Evolutionary conservation across 2,888 invertebrate species (phyloP), one percentile per base, ranked within the genome.

Genomic region (Oeneis ivallda): DNA sequence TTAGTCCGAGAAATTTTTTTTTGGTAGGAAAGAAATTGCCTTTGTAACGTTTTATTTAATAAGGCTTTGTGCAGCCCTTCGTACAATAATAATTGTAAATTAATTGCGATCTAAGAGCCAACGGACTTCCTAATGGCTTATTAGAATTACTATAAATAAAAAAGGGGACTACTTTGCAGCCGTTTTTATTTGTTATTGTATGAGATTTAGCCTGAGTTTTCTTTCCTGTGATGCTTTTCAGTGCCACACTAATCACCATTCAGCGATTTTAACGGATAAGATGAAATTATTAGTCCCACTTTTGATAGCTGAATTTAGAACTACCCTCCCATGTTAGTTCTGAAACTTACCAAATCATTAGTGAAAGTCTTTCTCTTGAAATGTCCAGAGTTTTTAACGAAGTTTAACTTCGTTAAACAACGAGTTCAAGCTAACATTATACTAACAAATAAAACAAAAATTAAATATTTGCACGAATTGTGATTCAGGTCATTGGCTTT

Each of bases 81-180:
- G 84, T 85, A 85, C 52, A 82, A 83, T 89, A 82, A 83, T 89
- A 89, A 89, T 89, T 89, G 87, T 86, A 79, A 87, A 89, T 88
- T 88, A 88, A 89, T 88, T 86, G 84, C 81, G 77, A 76, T 74
- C 75, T 73, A 70, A 69, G 68, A 72, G 72, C 73, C 75, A 74
- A 74, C 71, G 76, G 75, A 73, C 76, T 71, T 74, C 61, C 70
- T 76, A 75, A 77, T 77, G 73, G 76, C 70, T 79, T 79, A 88
- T 87, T 87, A 83, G 78, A 78, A 78, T 78, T 83, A 80, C 84
- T 81, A 86, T 85, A 86, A 86, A 85, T 85, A 85, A 79, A 82
- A 83, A 82, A 83, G n/a, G 77, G 77, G 78, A 77, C 74, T 66
- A 63, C 65, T 71, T 72, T 71, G 61, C 67, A 11, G 45, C 43